Conservation (phyloP, 2,888 invertebrate species). For the Drosophila conformis region DNA sequence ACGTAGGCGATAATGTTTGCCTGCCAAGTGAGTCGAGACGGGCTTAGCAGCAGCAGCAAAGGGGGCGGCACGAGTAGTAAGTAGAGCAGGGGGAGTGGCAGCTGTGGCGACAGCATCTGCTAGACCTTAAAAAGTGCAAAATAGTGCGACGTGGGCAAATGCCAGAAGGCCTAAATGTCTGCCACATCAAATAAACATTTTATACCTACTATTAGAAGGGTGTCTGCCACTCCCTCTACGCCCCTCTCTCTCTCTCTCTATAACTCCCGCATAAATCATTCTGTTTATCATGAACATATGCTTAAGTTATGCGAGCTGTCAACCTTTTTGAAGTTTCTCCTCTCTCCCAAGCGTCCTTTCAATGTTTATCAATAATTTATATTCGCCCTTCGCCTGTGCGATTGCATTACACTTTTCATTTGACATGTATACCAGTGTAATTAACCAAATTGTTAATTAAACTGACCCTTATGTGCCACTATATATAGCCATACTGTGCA, state of each 20-base stretch:
- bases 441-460: constrained; percentile 79
- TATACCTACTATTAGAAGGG: constrained; percentile 19
- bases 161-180: constrained; percentile 51
- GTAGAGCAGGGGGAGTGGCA: neutral
- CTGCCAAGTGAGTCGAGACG: constrained; percentile 65
- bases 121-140: constrained; percentile 77
- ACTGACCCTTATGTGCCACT: constrained; percentile 67
- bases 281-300: constrained; percentile 55
- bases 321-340: constrained; percentile 24
- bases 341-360: constrained; percentile 18
- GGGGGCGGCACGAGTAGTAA: neutral
- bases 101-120: constrained; percentile 33
- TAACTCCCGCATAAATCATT: constrained; percentile 38
- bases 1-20: constrained; percentile 82
- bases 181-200: constrained; percentile 29
- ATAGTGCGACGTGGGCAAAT: constrained; percentile 71
- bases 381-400: constrained; percentile 22
- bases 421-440: constrained; percentile 44
- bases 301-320: constrained; percentile 39
- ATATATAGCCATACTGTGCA: constrained; percentile 3
- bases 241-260: too few species aligned
- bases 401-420: constrained; percentile 40
- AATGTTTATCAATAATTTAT: constrained; percentile 44
- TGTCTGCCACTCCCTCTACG: constrained; percentile 5
- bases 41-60: constrained; percentile 3